Percentiles rank a stretch among this genome's conserved stretches.
phyloP scores from a whole-genome alignment of 2,888 invertebrate genomes.

The Zygaena filipendulae region DNA sequence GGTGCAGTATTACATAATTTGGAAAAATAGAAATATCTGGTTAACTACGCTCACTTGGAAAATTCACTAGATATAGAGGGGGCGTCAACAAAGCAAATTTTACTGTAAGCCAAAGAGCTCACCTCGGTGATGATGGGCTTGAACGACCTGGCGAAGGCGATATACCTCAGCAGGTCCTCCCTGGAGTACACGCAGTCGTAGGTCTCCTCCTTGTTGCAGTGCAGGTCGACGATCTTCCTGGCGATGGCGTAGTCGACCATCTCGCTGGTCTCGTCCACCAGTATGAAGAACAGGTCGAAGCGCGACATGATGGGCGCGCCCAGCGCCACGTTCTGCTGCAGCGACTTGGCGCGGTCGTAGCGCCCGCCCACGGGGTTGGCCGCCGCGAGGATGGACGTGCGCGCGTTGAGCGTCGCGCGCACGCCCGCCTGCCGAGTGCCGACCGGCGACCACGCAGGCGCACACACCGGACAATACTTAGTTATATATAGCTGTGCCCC shows the following conservation, averaged over 20 bases:
- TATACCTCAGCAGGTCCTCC: constrained; percentile 93
- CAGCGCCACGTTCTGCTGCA: constrained; percentile 93
- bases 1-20: too few species aligned
- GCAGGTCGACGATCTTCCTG: constrained; percentile 93
- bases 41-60: too few species aligned
- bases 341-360: constrained; percentile 92
- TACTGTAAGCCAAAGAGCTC: too few species aligned
- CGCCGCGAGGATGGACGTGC: constrained; percentile 97
- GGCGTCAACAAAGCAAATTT: too few species aligned
- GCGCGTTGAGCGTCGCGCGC: constrained; percentile 95
- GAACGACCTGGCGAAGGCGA: constrained; percentile 96
- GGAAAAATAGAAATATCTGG: too few species aligned
- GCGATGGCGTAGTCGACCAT: constrained; percentile 97
- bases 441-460: too few species aligned
- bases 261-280: constrained; percentile 92
- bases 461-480: not conserved
- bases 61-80: too few species aligned
- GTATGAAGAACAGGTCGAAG: constrained; percentile 97
- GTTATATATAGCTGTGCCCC: too few species aligned
- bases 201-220: constrained; percentile 83
- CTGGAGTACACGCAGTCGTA: constrained; percentile 86
- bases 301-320: constrained; percentile 99
- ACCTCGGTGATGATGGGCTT: constrained; percentile 88
- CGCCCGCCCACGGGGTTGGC: constrained; percentile 98
- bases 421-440: constrained; percentile 93